A percentile compares a stretch with the other conserved stretches of the same genome.
These are phyloP conservation scores for Muntiacus reevesi DNA, from an alignment of 2,113 vertebrate species.

Conservation along the genomic window DNA sequence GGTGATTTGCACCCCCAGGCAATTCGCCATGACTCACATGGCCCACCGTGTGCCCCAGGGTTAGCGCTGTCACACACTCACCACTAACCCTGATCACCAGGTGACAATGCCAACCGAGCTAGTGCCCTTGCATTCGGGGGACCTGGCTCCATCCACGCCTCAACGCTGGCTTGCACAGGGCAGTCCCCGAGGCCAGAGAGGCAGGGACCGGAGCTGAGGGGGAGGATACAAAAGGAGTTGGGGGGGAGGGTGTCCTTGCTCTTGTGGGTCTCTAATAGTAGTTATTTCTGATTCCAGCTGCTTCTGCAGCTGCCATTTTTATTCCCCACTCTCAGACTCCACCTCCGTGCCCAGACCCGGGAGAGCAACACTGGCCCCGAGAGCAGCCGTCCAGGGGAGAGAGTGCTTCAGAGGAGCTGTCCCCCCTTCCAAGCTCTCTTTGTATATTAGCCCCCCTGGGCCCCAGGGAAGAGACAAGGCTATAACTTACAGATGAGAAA, in stretches of 20 bases:
- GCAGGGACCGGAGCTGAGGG: neutral
- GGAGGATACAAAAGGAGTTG: accelerated
- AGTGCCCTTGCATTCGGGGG: neutral
- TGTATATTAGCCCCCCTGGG: neutral
- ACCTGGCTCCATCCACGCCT: neutral
- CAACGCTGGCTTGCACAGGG: neutral
- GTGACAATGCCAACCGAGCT: neutral
- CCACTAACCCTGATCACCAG: neutral
- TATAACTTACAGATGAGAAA: neutral
- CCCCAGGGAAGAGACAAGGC: neutral
- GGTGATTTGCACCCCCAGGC: neutral
- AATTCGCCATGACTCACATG: neutral
- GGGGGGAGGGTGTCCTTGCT: too few species aligned
- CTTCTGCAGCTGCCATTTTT: neutral
- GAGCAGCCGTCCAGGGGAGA: neutral
- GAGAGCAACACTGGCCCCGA: neutral
- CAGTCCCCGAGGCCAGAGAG: neutral
- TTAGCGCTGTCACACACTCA: neutral
- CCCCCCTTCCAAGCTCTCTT: neutral
- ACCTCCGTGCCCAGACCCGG: neutral
- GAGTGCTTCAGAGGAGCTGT: neutral
- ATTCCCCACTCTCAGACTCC: neutral
- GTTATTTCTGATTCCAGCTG: neutral
- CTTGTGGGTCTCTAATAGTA: neutral
- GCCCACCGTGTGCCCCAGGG: neutral